Evolutionary conservation across 1,140 invertebrate genomes (phyloP).

Genomic region (Trachelipus rathkii): DNA sequence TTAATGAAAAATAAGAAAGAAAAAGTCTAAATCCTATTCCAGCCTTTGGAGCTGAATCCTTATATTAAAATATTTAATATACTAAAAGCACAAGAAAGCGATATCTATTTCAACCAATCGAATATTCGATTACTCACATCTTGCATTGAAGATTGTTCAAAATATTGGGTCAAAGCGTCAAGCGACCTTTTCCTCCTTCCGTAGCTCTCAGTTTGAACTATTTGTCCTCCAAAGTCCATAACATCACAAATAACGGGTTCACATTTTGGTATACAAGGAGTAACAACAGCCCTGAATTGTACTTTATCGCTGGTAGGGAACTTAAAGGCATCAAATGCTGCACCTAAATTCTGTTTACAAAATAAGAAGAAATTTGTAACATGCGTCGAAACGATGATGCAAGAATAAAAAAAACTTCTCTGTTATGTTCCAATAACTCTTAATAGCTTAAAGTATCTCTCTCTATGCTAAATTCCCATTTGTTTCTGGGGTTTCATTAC

Average conservation of each 20-base stretch:
- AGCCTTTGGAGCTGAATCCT: too few species aligned
- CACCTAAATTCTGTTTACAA: constrained; percentile 50
- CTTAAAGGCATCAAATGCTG: constrained; percentile 59
- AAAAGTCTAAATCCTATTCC: too few species aligned
- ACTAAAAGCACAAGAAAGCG: too few species aligned
- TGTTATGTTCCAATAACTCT: background rate
- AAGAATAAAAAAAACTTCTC: background rate
- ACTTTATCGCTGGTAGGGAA: constrained; percentile 58
- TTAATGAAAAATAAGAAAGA: too few species aligned
- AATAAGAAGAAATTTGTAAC: background rate
- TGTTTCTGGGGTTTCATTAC: too few species aligned
- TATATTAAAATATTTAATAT: too few species aligned
- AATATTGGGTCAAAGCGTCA: background rate
- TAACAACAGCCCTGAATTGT: constrained; percentile 57
- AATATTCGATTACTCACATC: constrained; percentile 20
- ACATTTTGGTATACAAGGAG: constrained; percentile 56
- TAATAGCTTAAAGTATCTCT: too few species aligned
- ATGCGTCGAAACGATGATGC: background rate
- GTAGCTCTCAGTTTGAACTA: constrained; percentile 51
- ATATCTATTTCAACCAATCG: too few species aligned
- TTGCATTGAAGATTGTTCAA: constrained; percentile 5
- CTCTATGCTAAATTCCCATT: too few species aligned
- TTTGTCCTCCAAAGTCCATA: constrained; percentile 51
- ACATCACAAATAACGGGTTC: constrained; percentile 54
- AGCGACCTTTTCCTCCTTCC: constrained; percentile 50